These are phyloP conservation scores for Polia nebulosa DNA, from an alignment of 2,888 invertebrate genomes.

Conservation along the genomic window DNA sequence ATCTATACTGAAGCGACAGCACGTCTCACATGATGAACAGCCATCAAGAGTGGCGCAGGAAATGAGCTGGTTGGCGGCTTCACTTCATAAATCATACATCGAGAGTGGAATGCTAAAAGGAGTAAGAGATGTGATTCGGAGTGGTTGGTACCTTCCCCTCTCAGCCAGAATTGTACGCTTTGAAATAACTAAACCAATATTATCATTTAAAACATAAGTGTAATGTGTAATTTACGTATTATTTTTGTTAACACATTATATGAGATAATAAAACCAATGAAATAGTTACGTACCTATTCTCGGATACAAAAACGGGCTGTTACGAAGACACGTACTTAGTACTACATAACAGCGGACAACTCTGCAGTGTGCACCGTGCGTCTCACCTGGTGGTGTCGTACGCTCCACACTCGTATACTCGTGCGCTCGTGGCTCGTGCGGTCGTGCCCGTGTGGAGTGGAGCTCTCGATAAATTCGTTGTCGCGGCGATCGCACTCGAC, in stretches of 20 bases:
- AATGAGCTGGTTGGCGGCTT: slow-evolving; percentile 17
- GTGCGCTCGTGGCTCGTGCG: no score
- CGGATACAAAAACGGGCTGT: not conserved
- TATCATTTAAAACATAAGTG: no score
- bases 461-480: slow-evolving; percentile 35
- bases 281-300: not conserved
- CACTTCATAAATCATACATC: slow-evolving; percentile 8
- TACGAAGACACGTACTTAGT: not conserved
- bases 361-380: not conserved
- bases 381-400: not conserved
- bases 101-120: slow-evolving; percentile 7
- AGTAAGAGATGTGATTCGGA: not conserved
- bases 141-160: not conserved
- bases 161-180: not conserved
- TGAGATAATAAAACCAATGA: not conserved
- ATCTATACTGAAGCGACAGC: not conserved
- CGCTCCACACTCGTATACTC: no score
- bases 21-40: slow-evolving; percentile 2
- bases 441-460: not conserved
- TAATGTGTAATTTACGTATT: no score
- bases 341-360: not conserved
- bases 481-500: slow-evolving; percentile 30
- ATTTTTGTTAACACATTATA: not conserved
- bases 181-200: no score
- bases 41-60: slow-evolving; percentile 10